phyloP scores from a whole-genome alignment of 2,113 vertebrate species.

The Pseudois nayaur region DNA sequence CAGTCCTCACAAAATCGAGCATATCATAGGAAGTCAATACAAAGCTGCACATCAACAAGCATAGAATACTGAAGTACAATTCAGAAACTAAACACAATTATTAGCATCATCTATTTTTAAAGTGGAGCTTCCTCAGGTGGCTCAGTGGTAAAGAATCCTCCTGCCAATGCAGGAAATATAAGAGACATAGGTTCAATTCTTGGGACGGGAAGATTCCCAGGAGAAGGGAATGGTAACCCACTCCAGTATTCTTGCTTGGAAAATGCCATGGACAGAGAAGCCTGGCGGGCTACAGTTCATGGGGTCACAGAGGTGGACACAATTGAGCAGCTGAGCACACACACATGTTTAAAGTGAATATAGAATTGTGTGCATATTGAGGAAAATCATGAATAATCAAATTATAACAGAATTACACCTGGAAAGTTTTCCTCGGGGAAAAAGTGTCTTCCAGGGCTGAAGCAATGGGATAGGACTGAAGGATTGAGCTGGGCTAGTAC shows the following conservation, averaged over 20 bases:
- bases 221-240: neutral
- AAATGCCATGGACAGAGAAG: neutral
- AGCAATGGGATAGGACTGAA: neutral
- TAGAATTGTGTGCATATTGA: neutral
- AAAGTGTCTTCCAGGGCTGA: neutral
- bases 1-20: constrained; percentile 10
- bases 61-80: neutral
- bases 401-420: constrained; percentile 10
- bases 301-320: neutral
- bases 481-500: neutral
- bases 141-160: neutral
- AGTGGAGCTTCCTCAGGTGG: neutral
- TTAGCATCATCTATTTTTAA: neutral
- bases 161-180: neutral
- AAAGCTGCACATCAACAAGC: neutral
- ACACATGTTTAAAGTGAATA: neutral
- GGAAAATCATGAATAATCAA: neutral
- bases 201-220: neutral
- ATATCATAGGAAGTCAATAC: neutral
- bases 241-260: neutral
- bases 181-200: neutral
- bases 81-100: neutral
- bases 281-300: rapidly evolving
- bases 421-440: neutral
- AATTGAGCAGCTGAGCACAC: neutral